Evolutionary conservation across 2,888 invertebrate species (phyloP).

Genomic region (Nomada ferruginata): DNA sequence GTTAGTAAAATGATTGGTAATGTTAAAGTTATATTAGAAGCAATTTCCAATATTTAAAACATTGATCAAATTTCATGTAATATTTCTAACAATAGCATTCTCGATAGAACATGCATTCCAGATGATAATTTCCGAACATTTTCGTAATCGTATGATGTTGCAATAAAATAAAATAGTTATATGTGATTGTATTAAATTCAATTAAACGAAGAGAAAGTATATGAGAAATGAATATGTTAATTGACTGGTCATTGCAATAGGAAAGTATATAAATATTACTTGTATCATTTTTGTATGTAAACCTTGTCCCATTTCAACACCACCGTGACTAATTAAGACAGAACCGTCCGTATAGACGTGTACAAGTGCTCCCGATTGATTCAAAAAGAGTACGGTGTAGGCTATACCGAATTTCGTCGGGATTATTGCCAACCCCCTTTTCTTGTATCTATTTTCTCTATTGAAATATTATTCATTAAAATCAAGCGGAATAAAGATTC

Average conservation of each 20-base stretch:
- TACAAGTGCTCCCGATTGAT: conserved; percentile 95
- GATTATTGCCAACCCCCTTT: conserved; percentile 92
- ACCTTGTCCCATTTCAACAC: conserved; percentile 99
- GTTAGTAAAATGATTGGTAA: too few species aligned
- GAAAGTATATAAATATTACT: conserved; percentile 76
- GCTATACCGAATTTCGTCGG: conserved; percentile 95
- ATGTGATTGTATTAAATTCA: background rate
- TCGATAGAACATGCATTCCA: background rate
- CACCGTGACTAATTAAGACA: conserved; percentile 94
- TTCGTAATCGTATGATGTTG: too few species aligned
- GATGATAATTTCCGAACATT: conserved; percentile 1
- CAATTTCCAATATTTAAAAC: too few species aligned
- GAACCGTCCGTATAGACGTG: conserved; percentile 95
- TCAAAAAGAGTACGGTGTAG: conserved; percentile 90
- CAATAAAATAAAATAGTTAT: background rate
- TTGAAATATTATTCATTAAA: conserved; percentile 72
- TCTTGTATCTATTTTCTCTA: conserved; percentile 92
- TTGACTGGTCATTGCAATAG: background rate
- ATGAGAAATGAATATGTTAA: background rate
- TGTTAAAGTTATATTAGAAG: background rate
- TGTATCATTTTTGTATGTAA: conserved; percentile 98
- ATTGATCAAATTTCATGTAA: too few species aligned
- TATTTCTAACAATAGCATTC: too few species aligned
- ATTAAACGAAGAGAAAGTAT: background rate
- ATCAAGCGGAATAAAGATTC: background rate